These are phyloP conservation scores for Aplysina aerophoba DNA, from an alignment of 37 sponge, comb jelly and placozoan genomes.

Conservation along the genomic window DNA sequence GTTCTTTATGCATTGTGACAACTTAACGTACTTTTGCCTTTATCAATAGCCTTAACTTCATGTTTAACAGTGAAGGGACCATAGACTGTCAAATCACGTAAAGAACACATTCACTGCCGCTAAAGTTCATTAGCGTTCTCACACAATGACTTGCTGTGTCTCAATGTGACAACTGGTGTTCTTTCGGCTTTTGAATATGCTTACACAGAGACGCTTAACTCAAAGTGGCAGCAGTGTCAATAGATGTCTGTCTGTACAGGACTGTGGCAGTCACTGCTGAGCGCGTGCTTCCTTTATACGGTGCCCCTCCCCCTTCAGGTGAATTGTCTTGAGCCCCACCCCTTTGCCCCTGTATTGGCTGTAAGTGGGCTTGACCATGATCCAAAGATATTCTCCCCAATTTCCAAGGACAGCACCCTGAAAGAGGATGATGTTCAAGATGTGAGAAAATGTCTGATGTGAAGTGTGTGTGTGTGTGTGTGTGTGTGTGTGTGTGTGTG, in stretches of 20 bases:
- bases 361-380: constrained; percentile 90
- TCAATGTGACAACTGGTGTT: too few relatives aligned
- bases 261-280: background rate
- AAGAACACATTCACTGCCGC: too few relatives aligned
- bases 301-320: constrained; percentile 52
- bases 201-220: too few relatives aligned
- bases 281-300: background rate
- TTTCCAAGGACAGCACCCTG: constrained; percentile 42
- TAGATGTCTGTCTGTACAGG: background rate
- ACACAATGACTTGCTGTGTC: too few relatives aligned
- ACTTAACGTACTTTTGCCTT: too few relatives aligned
- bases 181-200: too few relatives aligned
- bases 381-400: constrained; percentile 89
- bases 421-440: constrained; percentile 55
- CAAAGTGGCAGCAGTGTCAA: background rate
- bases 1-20: too few relatives aligned
- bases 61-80: too few relatives aligned
- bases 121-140: too few relatives aligned
- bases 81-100: too few relatives aligned
- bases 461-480: constrained; percentile 26
- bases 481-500: constrained; percentile 35
- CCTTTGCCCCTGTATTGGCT: constrained; percentile 84
- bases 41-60: too few relatives aligned
- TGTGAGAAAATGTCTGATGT: background rate
- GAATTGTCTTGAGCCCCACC: constrained; percentile 95